These are phyloP conservation scores for Germaria angustata DNA, from an alignment of 2,888 invertebrate genomes.

Conservation along the genomic window DNA sequence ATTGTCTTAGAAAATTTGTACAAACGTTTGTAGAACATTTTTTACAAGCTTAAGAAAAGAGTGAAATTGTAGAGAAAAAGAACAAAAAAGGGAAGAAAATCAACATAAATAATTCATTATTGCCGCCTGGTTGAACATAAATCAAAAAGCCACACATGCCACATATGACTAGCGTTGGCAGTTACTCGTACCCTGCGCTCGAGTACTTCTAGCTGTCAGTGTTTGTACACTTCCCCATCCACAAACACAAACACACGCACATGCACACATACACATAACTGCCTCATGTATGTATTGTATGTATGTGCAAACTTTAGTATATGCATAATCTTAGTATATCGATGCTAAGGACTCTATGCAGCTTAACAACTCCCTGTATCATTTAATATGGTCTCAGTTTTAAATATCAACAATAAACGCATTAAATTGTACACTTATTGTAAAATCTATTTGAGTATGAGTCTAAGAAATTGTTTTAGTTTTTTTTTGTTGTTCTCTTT, in stretches of 20 bases:
- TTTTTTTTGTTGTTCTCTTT: neutral
- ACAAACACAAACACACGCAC: too few species aligned
- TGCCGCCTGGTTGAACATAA: conserved; percentile 77
- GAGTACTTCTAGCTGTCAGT: too few species aligned
- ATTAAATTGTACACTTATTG: conserved; percentile 48
- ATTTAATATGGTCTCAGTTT: conserved; percentile 16
- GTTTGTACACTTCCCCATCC: too few species aligned
- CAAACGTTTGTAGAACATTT: conserved; percentile 33
- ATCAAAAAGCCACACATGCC: conserved; percentile 73
- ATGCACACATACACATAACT: too few species aligned
- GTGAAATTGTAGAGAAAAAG: conserved; percentile 31
- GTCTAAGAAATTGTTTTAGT: neutral
- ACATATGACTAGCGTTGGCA: conserved; percentile 56
- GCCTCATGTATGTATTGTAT: too few species aligned
- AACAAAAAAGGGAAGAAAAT: conserved; percentile 68
- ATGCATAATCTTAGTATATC: neutral
- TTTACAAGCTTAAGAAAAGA: neutral
- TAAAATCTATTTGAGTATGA: neutral
- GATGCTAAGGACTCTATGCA: neutral
- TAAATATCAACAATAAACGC: conserved; percentile 50
- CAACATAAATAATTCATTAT: conserved; percentile 79
- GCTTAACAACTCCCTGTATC: conserved; percentile 11
- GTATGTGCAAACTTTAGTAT: neutral
- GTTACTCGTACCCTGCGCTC: conserved; percentile 48
- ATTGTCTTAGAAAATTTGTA: conserved; percentile 57